Conservation (phyloP, 2,113 vertebrate species). For the Lota lota region DNA sequence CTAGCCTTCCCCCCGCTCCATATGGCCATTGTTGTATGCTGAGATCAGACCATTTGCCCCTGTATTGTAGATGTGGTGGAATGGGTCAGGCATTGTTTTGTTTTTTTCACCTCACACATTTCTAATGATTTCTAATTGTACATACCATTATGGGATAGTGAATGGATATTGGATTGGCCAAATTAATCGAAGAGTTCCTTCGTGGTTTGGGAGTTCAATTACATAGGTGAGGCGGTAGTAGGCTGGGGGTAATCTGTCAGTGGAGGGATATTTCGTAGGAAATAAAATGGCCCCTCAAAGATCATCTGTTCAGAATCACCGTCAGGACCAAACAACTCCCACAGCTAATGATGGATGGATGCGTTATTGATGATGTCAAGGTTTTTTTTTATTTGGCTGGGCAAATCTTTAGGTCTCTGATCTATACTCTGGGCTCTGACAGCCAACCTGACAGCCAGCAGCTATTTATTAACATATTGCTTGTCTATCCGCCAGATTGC, state of each 20-base stretch:
- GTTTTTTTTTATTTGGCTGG: slow-evolving; percentile 8
- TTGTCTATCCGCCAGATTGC: slow-evolving; percentile 39
- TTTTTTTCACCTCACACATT: slow-evolving; percentile 19
- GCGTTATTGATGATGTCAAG: slow-evolving; percentile 25
- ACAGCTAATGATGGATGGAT: slow-evolving; percentile 33
- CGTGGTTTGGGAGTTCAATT: slow-evolving; percentile 17
- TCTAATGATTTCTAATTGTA: slow-evolving; percentile 33
- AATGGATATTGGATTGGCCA: slow-evolving; percentile 18
- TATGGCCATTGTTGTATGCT: slow-evolving; percentile 39
- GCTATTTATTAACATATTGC: slow-evolving; percentile 28
- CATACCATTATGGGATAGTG: slow-evolving; percentile 35
- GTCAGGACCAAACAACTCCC: slow-evolving; percentile 1
- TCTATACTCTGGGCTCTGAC: slow-evolving; percentile 10
- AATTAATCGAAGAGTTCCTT: slow-evolving; percentile 6
- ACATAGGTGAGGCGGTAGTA: slow-evolving; percentile 16
- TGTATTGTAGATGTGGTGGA: slow-evolving; percentile 20
- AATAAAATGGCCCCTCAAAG: slow-evolving; percentile 27
- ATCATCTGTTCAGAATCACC: slow-evolving; percentile 17
- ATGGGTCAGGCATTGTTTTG: slow-evolving; percentile 20
- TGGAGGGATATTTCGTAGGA: slow-evolving; percentile 13
- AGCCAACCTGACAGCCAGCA: slow-evolving; percentile 26
- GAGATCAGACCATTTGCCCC: slow-evolving; percentile 19
- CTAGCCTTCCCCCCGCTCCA: slow-evolving; percentile 36
- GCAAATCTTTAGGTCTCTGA: background rate
- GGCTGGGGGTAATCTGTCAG: background rate